Conservation (phyloP, 2,888 invertebrate genomes). For the Creontiades dilutus region DNA sequence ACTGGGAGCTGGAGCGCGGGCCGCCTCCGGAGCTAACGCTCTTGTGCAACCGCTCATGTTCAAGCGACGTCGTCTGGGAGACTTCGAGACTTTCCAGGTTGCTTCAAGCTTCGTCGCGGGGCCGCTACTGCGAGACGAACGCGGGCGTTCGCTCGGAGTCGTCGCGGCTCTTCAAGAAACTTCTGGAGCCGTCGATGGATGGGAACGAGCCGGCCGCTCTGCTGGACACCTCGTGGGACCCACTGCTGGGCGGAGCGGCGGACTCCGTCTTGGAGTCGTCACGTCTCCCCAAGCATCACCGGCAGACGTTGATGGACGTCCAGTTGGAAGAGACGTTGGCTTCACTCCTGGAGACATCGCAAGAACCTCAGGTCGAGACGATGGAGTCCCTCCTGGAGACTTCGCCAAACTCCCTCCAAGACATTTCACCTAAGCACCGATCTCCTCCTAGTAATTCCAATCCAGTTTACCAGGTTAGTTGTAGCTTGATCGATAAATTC, state of each 20-base stretch:
- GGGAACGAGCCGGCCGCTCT: neutral
- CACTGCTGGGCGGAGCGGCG: neutral
- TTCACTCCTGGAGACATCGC: neutral
- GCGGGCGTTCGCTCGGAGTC: neutral
- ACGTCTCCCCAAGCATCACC: neutral
- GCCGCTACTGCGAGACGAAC: neutral
- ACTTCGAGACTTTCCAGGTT: conserved; percentile 33
- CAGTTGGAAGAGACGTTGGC: neutral
- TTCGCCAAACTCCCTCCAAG: neutral
- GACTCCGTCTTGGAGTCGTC: conserved; percentile 31
- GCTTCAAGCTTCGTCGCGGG: neutral
- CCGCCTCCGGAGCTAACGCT: conserved; percentile 50
- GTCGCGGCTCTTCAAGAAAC: neutral
- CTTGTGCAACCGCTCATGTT: conserved; percentile 52
- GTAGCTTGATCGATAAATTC: neutral
- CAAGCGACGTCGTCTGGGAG: conserved; percentile 45
- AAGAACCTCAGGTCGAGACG: neutral
- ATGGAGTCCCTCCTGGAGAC: neutral
- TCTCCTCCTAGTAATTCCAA: neutral
- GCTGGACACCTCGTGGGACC: neutral
- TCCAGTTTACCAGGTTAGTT: neutral
- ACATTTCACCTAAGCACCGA: neutral
- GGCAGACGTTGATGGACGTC: neutral
- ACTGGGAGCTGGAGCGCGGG: conserved; percentile 48
- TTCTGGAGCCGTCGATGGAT: neutral